These are phyloP conservation scores for Halisarca cf. caerulea DNA, from an alignment of 37 sponge, comb jelly and placozoan genomes.

Conservation along the genomic window DNA sequence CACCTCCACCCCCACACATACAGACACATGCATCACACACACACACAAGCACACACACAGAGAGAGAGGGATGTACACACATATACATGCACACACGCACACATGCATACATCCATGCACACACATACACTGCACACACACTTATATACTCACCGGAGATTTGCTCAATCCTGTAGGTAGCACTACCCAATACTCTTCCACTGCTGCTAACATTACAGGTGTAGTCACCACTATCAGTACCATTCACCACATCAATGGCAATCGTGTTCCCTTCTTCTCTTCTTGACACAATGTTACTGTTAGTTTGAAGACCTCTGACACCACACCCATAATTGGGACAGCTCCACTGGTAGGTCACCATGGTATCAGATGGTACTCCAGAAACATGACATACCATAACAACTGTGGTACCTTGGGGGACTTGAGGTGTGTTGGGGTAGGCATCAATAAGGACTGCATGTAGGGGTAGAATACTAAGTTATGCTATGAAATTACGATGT, in stretches of 20 bases:
- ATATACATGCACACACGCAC: too few relatives aligned
- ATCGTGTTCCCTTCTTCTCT: conserved; percentile 1
- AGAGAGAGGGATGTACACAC: too few relatives aligned
- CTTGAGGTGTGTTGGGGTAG: conserved; percentile 15
- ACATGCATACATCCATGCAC: too few relatives aligned
- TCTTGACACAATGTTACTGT: neutral
- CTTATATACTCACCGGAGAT: too few relatives aligned
- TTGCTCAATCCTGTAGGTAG: neutral
- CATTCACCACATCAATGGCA: neutral
- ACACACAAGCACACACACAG: too few relatives aligned
- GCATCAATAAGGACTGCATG: conserved; percentile 16
- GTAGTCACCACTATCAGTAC: neutral
- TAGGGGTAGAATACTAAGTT: too few relatives aligned
- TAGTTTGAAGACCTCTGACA: too few relatives aligned
- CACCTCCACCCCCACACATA: too few relatives aligned
- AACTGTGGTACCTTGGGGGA: conserved; percentile 17
- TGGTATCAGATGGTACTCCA: conserved; percentile 13
- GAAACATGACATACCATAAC: conserved; percentile 16
- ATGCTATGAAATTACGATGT: too few relatives aligned
- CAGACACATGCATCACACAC: too few relatives aligned
- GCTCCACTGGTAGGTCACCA: conserved; percentile 10
- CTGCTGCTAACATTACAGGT: neutral
- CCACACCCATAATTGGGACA: neutral
- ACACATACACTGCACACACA: too few relatives aligned
- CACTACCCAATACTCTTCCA: neutral